A percentile compares a stretch with the other conserved stretches of the same genome.
Conservation (phyloP, 2,113 vertebrate species). For the Hemicordylus capensis region DNA sequence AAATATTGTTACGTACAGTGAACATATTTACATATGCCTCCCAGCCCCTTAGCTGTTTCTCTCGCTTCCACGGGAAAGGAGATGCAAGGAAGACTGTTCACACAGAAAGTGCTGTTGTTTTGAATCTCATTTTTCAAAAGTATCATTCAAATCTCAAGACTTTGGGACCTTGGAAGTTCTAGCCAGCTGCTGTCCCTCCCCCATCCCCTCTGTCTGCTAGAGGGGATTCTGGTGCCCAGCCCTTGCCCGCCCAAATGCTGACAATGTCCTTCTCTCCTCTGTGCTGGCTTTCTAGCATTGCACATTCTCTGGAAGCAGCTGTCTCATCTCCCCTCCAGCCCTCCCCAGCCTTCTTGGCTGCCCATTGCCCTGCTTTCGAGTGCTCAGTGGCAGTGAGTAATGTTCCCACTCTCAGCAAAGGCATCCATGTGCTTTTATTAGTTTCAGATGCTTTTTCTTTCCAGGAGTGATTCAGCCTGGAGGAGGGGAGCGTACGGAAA, state of each 20-base stretch:
- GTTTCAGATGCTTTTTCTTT: conserved; percentile 37
- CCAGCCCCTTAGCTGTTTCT: background rate
- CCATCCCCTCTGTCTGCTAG: accelerated
- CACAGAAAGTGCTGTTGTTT: background rate
- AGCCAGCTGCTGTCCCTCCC: background rate
- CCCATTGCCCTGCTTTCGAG: conserved; percentile 9
- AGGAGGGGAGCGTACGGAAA: background rate
- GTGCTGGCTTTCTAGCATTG: background rate
- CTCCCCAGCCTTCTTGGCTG: background rate
- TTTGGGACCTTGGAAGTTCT: background rate
- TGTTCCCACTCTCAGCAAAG: background rate
- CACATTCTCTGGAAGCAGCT: accelerated
- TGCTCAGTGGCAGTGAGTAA: background rate
- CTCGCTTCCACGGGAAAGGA: background rate
- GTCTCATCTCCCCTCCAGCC: background rate
- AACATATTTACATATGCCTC: background rate
- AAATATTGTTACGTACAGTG: background rate
- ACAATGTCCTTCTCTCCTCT: background rate
- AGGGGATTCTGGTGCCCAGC: background rate
- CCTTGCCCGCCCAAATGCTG: background rate
- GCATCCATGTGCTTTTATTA: conserved; percentile 13
- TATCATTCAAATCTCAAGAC: background rate
- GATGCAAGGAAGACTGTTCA: background rate
- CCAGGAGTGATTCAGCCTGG: background rate
- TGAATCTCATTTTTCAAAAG: background rate